Percentiles rank a stretch among this genome's conserved stretches.
Evolutionary conservation across 2,888 invertebrate species (phyloP).

Genomic region (Odontothrips loti): DNA sequence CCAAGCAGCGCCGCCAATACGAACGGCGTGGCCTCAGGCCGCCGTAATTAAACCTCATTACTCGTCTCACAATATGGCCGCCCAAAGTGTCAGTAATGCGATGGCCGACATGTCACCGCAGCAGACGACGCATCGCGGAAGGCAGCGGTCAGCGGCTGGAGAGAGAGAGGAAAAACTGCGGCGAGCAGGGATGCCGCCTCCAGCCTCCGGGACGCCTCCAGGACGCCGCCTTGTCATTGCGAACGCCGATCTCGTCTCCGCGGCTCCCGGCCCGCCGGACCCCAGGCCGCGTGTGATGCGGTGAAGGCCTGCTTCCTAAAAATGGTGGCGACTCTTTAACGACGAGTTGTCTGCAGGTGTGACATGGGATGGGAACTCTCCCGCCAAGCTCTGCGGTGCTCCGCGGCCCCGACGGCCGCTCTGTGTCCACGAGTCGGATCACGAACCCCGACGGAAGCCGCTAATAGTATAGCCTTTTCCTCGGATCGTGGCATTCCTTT

Average conservation of each 20-base stretch:
- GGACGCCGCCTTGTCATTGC: not conserved
- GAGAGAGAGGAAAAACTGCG: too few relatives aligned
- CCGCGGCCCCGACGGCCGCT: too few relatives aligned
- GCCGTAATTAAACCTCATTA: not conserved
- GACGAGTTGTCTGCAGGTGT: not conserved
- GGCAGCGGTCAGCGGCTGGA: not conserved
- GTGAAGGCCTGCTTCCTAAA: not conserved
- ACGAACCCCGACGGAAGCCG: too few relatives aligned
- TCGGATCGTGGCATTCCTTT: too few relatives aligned
- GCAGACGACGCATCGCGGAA: too few relatives aligned
- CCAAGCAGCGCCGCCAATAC: not conserved
- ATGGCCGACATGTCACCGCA: not conserved
- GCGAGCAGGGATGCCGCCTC: not conserved
- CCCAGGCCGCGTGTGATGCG: not conserved
- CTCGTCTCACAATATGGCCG: not conserved
- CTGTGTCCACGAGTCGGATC: too few relatives aligned
- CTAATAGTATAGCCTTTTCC: too few relatives aligned
- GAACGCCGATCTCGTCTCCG: not conserved
- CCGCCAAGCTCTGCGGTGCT: too few relatives aligned
- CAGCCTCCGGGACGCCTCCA: not conserved
- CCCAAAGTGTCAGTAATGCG: conserved; percentile 6
- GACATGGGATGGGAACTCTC: not conserved
- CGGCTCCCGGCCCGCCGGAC: not conserved
- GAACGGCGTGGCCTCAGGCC: not conserved
- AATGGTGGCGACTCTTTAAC: not conserved